Base-by-base conservation (phyloP, 1,140 invertebrate genomes). In the Augochlora pura region DNA sequence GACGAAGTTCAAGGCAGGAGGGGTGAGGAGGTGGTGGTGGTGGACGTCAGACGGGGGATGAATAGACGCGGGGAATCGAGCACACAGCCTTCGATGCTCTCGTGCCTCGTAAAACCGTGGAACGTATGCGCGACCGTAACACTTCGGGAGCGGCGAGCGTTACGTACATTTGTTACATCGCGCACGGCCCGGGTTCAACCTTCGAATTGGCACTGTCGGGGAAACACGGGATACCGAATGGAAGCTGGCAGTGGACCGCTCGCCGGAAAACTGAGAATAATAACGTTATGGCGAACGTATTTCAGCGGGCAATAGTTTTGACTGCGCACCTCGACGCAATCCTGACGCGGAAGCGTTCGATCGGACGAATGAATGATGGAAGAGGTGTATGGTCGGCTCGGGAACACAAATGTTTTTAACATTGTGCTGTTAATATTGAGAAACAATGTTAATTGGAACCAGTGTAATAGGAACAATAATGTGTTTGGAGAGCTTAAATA, bases 181-280 rank as follows among this genome's bases (percentile, higher is more conserved):
- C n/a, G n/a, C 23, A 72, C 23, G 67, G 70, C 23, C 57, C n/a
- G n/a, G n/a, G 9, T 32, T 72, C 52, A 57, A 18, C 62, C 57
- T 71, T 81, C 54, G 52, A 81, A 67, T 72, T 67, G 69, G n/a
- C 42, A 72, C 71, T 38, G 23, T 16, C 38, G n/a, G n/a, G 27
- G 70, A 66, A 9, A 63, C 27, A n/a, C 27, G 67, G 1, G 3
- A 21, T n/a, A 21, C 27, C 18, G 12, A 49, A 66, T 25, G 39
- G 39, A 23, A n/a, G n/a, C 0, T 21, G 16, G 25, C 6, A 16
- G 16, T 18, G 59, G 25, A 27, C 6, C n/a, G 57, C 25, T 59
- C 25, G 21, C 5, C 21, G 6, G 21, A 18, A 57, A 57, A 57
- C 7, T 8, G 21, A 7, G 21, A 57, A n/a, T 57, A 57, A 57